Conservation (phyloP, 2,888 invertebrate genomes). For the Tillus elongatus region DNA sequence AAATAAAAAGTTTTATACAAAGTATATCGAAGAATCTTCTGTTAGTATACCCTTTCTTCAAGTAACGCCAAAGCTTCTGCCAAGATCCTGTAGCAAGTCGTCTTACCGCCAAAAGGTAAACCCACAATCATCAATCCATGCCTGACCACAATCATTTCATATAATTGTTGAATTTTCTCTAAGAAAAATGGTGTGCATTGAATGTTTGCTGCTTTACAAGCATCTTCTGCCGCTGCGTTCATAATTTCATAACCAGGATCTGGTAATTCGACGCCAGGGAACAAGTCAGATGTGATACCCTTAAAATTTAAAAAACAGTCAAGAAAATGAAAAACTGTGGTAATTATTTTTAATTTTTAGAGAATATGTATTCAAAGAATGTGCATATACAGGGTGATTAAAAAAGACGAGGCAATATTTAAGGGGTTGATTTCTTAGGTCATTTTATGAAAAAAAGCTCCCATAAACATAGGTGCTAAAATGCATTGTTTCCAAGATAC, state of each 20-base stretch:
- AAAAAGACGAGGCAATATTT: too few relatives aligned
- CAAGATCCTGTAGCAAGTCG: slow-evolving; percentile 73
- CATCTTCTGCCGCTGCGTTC: slow-evolving; percentile 54
- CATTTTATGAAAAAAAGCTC: too few relatives aligned
- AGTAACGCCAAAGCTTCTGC: slow-evolving; percentile 70
- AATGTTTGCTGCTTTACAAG: slow-evolving; percentile 63
- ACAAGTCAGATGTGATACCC: slow-evolving; percentile 89
- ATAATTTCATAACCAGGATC: slow-evolving; percentile 69
- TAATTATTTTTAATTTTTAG: too few relatives aligned
- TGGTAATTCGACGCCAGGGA: slow-evolving; percentile 75
- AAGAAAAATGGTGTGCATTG: slow-evolving; percentile 79
- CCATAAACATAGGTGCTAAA: too few relatives aligned
- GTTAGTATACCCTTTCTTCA: slow-evolving; percentile 53
- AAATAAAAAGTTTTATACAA: slow-evolving; percentile 7
- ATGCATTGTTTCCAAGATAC: too few relatives aligned
- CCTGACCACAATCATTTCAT: slow-evolving; percentile 90
- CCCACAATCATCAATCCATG: slow-evolving; percentile 95
- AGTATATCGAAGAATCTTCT: neutral
- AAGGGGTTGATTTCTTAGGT: too few relatives aligned
- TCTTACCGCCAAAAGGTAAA: slow-evolving; percentile 86
- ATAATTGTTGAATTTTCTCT: slow-evolving; percentile 82
- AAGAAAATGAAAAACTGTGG: too few relatives aligned
- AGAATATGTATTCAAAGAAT: too few relatives aligned
- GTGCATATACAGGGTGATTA: too few relatives aligned
- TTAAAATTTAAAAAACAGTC: too few relatives aligned